These are phyloP conservation scores for Dendropsophus ebraccatus DNA, from an alignment of 2,113 vertebrate genomes.

Conservation along the genomic window DNA sequence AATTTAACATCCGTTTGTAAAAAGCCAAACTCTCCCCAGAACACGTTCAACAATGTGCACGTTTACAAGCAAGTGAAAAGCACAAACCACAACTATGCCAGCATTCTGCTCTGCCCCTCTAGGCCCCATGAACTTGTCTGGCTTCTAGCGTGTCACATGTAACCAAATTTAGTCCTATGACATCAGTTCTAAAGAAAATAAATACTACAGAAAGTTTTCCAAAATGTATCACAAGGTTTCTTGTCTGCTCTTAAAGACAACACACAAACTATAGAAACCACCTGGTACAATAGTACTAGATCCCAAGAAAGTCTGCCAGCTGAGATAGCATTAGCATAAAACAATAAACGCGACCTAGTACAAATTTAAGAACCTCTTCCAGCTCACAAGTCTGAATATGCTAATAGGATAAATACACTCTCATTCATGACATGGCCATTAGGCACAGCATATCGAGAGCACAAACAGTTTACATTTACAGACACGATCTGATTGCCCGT, in stretches of 20 bases:
- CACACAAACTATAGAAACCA: not conserved
- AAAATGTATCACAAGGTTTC: not conserved
- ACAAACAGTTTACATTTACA: not conserved
- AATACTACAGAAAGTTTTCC: not conserved
- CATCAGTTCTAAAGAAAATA: constrained; percentile 1
- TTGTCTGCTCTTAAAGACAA: not conserved
- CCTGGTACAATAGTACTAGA: not conserved
- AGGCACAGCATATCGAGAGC: not conserved
- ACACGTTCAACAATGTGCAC: not conserved
- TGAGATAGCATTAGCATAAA: not conserved
- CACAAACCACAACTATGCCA: not conserved
- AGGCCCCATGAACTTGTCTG: not conserved
- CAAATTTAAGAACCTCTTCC: not conserved
- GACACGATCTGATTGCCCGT: not conserved
- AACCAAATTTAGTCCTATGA: not conserved
- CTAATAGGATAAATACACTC: not conserved
- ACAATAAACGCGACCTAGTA: not conserved
- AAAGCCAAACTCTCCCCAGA: not conserved
- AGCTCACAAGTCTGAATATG: not conserved
- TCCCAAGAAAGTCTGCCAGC: not conserved
- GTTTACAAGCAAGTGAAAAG: not conserved
- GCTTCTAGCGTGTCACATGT: not conserved
- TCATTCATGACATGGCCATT: not conserved
- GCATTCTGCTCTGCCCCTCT: not conserved
- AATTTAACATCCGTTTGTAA: not conserved